Evolutionary conservation across 1,140 invertebrate genomes (phyloP).

Genomic region (Drosophila setifemur): DNA sequence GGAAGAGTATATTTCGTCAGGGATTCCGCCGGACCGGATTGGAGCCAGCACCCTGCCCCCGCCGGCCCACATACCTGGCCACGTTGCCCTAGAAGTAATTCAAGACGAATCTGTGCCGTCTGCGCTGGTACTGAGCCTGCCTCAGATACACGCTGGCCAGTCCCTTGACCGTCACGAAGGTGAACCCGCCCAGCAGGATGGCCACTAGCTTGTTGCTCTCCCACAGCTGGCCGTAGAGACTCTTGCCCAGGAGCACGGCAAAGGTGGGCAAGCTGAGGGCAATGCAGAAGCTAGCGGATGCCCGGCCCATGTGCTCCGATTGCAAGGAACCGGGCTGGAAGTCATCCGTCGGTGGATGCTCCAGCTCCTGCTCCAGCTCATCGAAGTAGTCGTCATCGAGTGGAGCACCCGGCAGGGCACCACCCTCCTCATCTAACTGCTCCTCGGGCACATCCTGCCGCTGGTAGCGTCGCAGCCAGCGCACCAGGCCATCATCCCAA

Average conservation of each 20-base stretch:
- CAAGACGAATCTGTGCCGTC: slow-evolving; percentile 35
- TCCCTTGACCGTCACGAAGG: slow-evolving; percentile 51
- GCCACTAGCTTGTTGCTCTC: slow-evolving; percentile 12
- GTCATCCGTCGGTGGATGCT: slow-evolving; percentile 5
- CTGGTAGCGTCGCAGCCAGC: slow-evolving; percentile 40
- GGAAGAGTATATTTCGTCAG: not conserved
- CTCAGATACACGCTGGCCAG: slow-evolving; percentile 42
- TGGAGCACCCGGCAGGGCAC: slow-evolving; percentile 48
- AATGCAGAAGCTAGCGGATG: slow-evolving; percentile 30
- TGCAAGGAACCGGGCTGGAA: slow-evolving; percentile 6
- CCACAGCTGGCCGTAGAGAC: slow-evolving; percentile 8
- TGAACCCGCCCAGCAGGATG: slow-evolving; percentile 47
- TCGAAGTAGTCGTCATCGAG: slow-evolving; percentile 52
- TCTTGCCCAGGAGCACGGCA: slow-evolving; percentile 39
- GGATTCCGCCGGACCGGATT: not conserved
- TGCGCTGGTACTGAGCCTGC: slow-evolving; percentile 25
- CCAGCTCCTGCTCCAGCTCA: slow-evolving; percentile 17
- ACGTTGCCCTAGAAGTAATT: slow-evolving; percentile 14
- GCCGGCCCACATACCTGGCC: no score
- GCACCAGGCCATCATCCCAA: slow-evolving; percentile 47
- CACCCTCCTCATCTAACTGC: slow-evolving; percentile 27
- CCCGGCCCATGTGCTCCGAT: slow-evolving; percentile 23
- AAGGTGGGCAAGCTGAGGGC: slow-evolving; percentile 59
- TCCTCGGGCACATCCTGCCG: slow-evolving; percentile 4
- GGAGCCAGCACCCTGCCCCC: no score